Conservation (phyloP, 2,888 invertebrate species). For the Lissocephala sabroskyi region DNA sequence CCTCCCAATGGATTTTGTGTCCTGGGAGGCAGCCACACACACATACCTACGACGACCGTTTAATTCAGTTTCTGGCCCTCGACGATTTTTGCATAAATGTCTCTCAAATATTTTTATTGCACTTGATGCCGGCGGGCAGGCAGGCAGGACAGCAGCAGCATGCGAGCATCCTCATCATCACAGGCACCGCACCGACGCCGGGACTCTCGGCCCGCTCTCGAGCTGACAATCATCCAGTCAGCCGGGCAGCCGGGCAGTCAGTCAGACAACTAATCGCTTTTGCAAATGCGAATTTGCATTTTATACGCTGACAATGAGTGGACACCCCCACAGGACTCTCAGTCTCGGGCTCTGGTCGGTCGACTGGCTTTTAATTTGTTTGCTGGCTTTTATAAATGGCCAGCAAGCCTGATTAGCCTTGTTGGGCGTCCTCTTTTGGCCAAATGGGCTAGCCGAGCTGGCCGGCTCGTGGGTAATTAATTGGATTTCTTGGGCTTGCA, state of each 20-base stretch:
- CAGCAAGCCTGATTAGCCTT: slow-evolving; percentile 48
- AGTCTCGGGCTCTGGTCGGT: no score
- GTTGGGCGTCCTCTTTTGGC: slow-evolving; percentile 8
- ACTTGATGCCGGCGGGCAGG: slow-evolving; percentile 24
- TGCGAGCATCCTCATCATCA: no score
- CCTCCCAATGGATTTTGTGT: slow-evolving; percentile 13
- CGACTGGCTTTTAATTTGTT: slow-evolving; percentile 29
- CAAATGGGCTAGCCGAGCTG: neutral
- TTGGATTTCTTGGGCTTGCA: slow-evolving; percentile 33
- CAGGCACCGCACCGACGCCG: slow-evolving; percentile 22
- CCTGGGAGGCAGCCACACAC: no score
- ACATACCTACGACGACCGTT: no score
- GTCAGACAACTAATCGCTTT: slow-evolving; percentile 47
- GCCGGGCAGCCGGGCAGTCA: neutral
- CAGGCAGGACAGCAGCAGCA: no score
- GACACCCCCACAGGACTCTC: no score
- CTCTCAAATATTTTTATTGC: slow-evolving; percentile 66
- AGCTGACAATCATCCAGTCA: neutral
- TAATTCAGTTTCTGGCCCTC: slow-evolving; percentile 42
- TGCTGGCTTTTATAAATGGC: slow-evolving; percentile 44
- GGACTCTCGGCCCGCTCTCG: no score
- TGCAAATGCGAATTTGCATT: slow-evolving; percentile 52
- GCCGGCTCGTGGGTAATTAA: slow-evolving; percentile 54
- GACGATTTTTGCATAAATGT: slow-evolving; percentile 49
- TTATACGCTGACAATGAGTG: slow-evolving; percentile 33